These are phyloP conservation scores for Phataginus tetradactyla DNA, from an alignment of 2,797 vertebrate species.

Conservation along the genomic window DNA sequence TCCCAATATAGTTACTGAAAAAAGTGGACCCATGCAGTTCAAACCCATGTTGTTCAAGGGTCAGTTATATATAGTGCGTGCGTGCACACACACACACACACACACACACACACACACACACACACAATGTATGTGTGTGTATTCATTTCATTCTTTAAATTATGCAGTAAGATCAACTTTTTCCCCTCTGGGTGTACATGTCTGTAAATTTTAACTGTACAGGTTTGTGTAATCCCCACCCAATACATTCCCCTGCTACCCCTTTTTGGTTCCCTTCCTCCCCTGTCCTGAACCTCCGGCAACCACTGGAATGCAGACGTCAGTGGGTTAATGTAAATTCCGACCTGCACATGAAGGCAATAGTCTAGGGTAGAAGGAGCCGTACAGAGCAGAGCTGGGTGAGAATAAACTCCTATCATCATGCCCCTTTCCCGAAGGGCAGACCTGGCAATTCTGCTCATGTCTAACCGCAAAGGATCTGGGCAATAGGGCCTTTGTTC, in stretches of 20 bases:
- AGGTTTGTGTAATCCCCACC: background rate
- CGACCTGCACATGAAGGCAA: background rate
- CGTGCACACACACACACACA: rapidly evolving
- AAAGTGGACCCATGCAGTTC: too few species aligned
- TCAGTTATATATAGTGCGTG: background rate
- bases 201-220: background rate
- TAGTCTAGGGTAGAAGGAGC: background rate
- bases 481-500: background rate
- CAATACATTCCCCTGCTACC: background rate
- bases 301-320: background rate
- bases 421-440: background rate
- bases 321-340: background rate
- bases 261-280: background rate
- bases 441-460: background rate
- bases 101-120: too few species aligned
- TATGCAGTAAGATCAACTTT: background rate
- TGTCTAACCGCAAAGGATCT: background rate
- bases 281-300: background rate
- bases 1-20: too few species aligned
- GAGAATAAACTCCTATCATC: background rate
- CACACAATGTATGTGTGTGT: background rate
- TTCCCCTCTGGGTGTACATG: background rate
- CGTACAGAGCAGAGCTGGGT: background rate
- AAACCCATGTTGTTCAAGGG: too few species aligned
- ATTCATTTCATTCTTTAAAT: background rate